Base-by-base conservation (phyloP, 1,140 invertebrate genomes). In the Panagrolaimus sp. region DNA sequence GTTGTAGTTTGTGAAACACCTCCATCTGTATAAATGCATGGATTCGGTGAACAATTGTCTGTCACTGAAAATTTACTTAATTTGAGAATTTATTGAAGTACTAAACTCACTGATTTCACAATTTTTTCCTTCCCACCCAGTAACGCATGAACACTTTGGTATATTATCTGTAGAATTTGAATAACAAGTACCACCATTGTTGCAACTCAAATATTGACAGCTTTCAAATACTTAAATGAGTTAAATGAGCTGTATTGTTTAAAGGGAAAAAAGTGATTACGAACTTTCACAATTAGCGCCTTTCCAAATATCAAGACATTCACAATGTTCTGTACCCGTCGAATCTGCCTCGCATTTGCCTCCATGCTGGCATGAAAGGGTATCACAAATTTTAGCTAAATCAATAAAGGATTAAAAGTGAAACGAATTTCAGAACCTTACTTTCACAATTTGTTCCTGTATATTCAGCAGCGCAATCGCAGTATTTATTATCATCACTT, bases 361-460 rank as follows among this genome's bases (percentile, higher is more conserved):
- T 1, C 52, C 52, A 21, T 28, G 28, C 3, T 21, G 14, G 8
- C 52, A 58, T 8, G 17, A 10, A n/a, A n/a, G 10, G 1, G 21
- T 5, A 28, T 4, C 15, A 21, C 52, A 58, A 28, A 26, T 26
- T 10, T 58, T 28, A 0, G n/a, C 28, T 12, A 4, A 21, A 12
- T 4, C 32, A 38, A 38, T 38, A 38, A 38, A 38, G 7, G 7
- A 2, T 38, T 38, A 38, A 38, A 38, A 38, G 32, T 38, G n/a
- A n/a, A n/a, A n/a, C n/a, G 9, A 28, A 58, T 14, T 21, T 28
- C 17, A 14, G 4, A 58, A 12, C 0, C 17, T 26, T 21, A 21
- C 28, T 21, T n/a, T 58, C 52, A 21, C 52, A 58, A 58, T 58
- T 58, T 26, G 21, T 28, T 58, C 52, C 52, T n/a, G 52, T 58